A percentile compares a stretch with the other conserved stretches of the same genome.
phyloP scores from a whole-genome alignment of 2,888 invertebrate species.

The Priocnemis perturbator region DNA sequence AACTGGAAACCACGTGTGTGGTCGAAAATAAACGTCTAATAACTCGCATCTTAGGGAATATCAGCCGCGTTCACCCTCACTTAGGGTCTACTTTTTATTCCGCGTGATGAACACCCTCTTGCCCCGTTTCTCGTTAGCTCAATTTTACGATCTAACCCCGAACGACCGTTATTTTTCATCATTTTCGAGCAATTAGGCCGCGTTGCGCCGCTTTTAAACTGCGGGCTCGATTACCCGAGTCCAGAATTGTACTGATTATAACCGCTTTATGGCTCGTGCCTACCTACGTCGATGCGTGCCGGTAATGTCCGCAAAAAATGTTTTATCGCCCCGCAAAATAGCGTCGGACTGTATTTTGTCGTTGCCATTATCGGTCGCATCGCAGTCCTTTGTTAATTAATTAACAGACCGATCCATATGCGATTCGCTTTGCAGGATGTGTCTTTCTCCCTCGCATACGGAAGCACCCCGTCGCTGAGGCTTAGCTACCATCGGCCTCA shows the following conservation, averaged over 20 bases:
- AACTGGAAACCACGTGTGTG: conserved; percentile 52
- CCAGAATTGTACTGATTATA: no score
- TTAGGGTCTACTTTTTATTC: conserved; percentile 59
- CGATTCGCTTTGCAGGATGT: conserved; percentile 4
- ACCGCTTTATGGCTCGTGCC: no score
- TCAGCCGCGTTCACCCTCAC: conserved; percentile 56
- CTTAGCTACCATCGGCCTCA: conserved; percentile 40
- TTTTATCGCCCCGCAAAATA: not conserved
- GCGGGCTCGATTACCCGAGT: not conserved
- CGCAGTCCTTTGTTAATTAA: not conserved
- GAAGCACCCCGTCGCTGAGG: not conserved
- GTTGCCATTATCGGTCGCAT: no score
- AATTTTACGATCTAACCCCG: conserved; percentile 67
- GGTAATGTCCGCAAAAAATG: no score
- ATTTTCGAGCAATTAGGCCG: conserved; percentile 1
- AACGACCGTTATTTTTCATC: conserved; percentile 51
- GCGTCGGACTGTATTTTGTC: not conserved
- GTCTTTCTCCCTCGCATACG: not conserved
- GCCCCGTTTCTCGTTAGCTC: conserved; percentile 66
- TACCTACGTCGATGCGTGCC: no score
- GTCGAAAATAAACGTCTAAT: conserved; percentile 63
- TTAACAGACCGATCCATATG: not conserved
- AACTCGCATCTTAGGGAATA: conserved; percentile 55
- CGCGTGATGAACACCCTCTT: conserved; percentile 50
- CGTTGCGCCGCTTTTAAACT: not conserved